Conservation (phyloP, 1,140 invertebrate species). For the Drosophila kurseongensis region DNA sequence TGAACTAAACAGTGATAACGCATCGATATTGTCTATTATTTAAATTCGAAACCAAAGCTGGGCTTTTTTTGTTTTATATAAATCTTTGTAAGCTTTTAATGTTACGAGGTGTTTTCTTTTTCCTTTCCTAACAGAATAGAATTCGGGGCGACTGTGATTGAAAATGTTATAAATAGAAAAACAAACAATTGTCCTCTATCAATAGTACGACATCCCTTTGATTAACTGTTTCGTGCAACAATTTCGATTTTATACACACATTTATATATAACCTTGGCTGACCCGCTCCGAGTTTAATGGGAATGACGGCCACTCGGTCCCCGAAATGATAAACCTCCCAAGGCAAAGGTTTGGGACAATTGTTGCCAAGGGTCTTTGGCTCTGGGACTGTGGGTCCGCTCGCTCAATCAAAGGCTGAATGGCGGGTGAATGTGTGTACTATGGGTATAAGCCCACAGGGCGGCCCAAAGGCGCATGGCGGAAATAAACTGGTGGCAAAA, state of each 20-base stretch:
- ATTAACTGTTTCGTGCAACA: constrained; percentile 29
- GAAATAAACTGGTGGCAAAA: constrained; percentile 43
- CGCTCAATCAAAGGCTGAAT: constrained; percentile 63
- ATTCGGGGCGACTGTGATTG: constrained; percentile 12
- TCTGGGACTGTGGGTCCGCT: constrained; percentile 5
- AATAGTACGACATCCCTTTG: constrained; percentile 20
- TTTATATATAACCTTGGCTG: constrained; percentile 37
- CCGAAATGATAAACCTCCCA: constrained; percentile 56
- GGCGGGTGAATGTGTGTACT: constrained; percentile 2
- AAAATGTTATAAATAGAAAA: constrained; percentile 34
- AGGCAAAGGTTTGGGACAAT: constrained; percentile 42
- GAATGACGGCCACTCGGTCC: constrained; percentile 39
- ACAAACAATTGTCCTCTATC: constrained; percentile 7
- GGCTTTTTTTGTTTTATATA: not conserved
- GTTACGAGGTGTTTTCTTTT: not conserved
- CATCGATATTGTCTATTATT: not conserved
- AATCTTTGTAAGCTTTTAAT: too few relatives aligned
- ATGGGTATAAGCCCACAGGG: constrained; percentile 4
- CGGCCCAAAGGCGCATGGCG: constrained; percentile 12
- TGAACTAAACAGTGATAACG: too few relatives aligned
- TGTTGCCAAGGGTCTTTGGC: constrained; percentile 30
- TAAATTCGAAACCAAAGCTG: too few relatives aligned
- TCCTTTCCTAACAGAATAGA: too few relatives aligned
- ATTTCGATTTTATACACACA: constrained; percentile 19
- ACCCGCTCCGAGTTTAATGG: constrained; percentile 14